Evolutionary conservation across 2,113 vertebrate species (phyloP), one percentile per base, ranked within the genome.

Genomic region (Mustela lutreola): DNA sequence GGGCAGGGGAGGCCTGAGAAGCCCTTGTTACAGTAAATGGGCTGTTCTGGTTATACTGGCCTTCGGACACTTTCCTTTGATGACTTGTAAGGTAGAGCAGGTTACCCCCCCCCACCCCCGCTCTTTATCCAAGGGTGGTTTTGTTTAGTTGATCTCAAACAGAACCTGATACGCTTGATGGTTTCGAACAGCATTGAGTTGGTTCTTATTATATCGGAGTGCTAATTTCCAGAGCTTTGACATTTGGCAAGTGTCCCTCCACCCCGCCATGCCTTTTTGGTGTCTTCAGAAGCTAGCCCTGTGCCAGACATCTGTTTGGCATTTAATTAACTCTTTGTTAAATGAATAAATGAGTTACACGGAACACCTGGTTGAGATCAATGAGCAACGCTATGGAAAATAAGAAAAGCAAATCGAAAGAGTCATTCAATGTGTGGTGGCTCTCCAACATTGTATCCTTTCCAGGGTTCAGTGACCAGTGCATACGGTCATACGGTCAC

Each of bases 141-240:
- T 90, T 48, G 91, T 82, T 91, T 86, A 53, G 39, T 19, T 95
- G 42, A 83, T 83, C 33, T 87, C 65, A 92, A 78, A 50, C 83
- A 58, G 24, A 89, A 85, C 33, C 16, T 86, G 39, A 73, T 15
- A 14, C 3, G 65, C 33, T 18, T 56, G 58, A 58, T 85, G 42
- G 42, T 71, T 96, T 91, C 86, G 26, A 91, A 63, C 31, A 56
- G 36, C 31, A 58, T 22, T 19, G 31, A 7, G 75, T 94, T 60
- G 28, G 28, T 63, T 94, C 33, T 91, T 67, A 70, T 56, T 53
- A 80, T 56, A 81, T 4, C 11, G 7, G 91, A 81, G 12, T 70
- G 42, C 28, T 48, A 9, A 58, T 95, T 45, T 95, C 83, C 91
- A 78, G 50, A 89, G 65, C 2, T 73, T 94, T 79, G 31, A 31